These are phyloP conservation scores for Aphrophora alni DNA, from an alignment of 2,888 invertebrate species.

Conservation along the genomic window DNA sequence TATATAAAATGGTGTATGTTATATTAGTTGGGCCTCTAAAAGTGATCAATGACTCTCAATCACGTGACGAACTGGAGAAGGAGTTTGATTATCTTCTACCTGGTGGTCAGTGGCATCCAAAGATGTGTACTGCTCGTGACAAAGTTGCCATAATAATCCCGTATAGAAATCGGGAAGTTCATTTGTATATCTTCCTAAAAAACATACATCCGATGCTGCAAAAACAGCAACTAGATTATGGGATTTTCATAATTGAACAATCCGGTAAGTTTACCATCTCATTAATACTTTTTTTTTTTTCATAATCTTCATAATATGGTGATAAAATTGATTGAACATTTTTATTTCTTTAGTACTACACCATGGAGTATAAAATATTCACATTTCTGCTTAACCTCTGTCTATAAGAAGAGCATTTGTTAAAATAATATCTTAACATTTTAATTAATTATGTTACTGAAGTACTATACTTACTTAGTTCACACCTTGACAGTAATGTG, in stretches of 20 bases:
- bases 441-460: too few relatives aligned
- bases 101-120: constrained; percentile 87
- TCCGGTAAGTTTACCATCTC: constrained; percentile 66
- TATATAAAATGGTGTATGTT: constrained; percentile 12
- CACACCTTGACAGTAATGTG: too few relatives aligned
- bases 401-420: too few relatives aligned
- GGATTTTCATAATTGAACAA: constrained; percentile 93
- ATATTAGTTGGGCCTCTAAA: constrained; percentile 70
- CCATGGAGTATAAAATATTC: too few relatives aligned
- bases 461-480: too few relatives aligned
- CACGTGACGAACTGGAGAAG: constrained; percentile 18
- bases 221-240: constrained; percentile 92
- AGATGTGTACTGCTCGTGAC: constrained; percentile 75
- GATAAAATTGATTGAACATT: too few relatives aligned
- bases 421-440: too few relatives aligned
- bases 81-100: constrained; percentile 37
- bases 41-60: constrained; percentile 68
- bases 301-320: too few relatives aligned
- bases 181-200: constrained; percentile 85
- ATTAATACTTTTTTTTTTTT: too few relatives aligned
- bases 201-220: constrained; percentile 93
- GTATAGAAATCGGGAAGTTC: constrained; percentile 83
- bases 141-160: constrained; percentile 93
- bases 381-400: too few relatives aligned
- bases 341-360: too few relatives aligned